Evolutionary conservation across 1,140 invertebrate species (phyloP).

Genomic region (Trachymyrmex cornetzi): DNA sequence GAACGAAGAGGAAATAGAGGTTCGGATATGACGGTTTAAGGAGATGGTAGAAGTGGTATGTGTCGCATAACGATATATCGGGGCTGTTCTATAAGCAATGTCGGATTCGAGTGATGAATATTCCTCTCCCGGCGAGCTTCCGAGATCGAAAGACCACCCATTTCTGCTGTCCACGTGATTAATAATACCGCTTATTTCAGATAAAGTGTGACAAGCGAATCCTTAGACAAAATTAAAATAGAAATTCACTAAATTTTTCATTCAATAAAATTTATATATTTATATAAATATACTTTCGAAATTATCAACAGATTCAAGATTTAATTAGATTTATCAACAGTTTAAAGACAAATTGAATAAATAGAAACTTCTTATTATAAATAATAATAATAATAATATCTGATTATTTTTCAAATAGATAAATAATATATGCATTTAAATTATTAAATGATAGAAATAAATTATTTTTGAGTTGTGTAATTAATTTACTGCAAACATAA

Average conservation of each 20-base stretch:
- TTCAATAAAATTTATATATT: not conserved
- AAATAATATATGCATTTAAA: not conserved
- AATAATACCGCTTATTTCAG: slow-evolving; percentile 28
- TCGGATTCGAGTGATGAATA: slow-evolving; percentile 51
- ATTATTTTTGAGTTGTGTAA: not conserved
- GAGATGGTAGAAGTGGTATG: slow-evolving; percentile 26
- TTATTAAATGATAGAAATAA: not conserved
- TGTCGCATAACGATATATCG: slow-evolving; percentile 48
- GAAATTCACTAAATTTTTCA: not conserved
- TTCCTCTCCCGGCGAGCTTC: slow-evolving; percentile 44
- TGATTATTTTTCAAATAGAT: not conserved
- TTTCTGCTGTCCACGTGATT: slow-evolving; percentile 43
- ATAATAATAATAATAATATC: not conserved
- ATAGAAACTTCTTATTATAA: not conserved
- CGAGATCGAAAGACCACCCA: slow-evolving; percentile 35
- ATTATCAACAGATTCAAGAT: not conserved
- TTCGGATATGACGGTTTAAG: slow-evolving; percentile 52
- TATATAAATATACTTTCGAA: not conserved
- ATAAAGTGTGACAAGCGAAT: not conserved
- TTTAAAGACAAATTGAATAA: not conserved
- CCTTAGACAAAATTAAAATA: slow-evolving; percentile 1
- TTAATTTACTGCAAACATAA: not conserved
- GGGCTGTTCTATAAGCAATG: slow-evolving; percentile 39
- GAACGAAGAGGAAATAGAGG: not conserved
- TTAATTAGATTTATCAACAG: too few species aligned